Conservation (phyloP, 2,797 vertebrate genomes). For the Delichon dasypus region DNA sequence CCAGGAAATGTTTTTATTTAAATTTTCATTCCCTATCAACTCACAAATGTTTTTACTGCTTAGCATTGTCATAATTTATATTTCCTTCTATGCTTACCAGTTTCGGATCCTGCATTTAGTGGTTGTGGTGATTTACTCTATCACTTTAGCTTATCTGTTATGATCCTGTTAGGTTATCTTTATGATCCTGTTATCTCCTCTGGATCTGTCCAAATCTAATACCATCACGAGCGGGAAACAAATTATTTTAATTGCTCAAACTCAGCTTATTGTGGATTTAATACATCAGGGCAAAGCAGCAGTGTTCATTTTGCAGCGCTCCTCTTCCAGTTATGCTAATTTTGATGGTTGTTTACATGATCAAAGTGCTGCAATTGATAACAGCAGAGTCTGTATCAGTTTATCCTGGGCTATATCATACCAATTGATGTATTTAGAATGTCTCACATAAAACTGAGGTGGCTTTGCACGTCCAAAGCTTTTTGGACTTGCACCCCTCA, state of each 20-base stretch:
- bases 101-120: not conserved
- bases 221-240: not conserved
- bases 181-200: not conserved
- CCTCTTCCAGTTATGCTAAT: not conserved
- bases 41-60: not conserved
- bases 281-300: not conserved
- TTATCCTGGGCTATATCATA: not conserved
- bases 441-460: not conserved
- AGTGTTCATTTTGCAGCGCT: not conserved
- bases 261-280: not conserved
- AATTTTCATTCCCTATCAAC: not conserved
- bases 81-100: not conserved
- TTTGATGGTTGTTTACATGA: not conserved
- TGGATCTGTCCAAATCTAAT: not conserved
- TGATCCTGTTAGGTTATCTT: not conserved
- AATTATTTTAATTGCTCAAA: not conserved
- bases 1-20: conserved; percentile 18
- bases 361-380: not conserved
- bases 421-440: accelerated
- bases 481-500: not conserved
- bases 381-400: not conserved
- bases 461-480: not conserved
- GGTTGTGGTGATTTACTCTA: not conserved
- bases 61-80: not conserved
- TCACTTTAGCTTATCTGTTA: not conserved